Percentiles rank a stretch among this genome's conserved stretches.
Conservation (phyloP, 2,888 invertebrate species). For the Augiades crinisus region DNA sequence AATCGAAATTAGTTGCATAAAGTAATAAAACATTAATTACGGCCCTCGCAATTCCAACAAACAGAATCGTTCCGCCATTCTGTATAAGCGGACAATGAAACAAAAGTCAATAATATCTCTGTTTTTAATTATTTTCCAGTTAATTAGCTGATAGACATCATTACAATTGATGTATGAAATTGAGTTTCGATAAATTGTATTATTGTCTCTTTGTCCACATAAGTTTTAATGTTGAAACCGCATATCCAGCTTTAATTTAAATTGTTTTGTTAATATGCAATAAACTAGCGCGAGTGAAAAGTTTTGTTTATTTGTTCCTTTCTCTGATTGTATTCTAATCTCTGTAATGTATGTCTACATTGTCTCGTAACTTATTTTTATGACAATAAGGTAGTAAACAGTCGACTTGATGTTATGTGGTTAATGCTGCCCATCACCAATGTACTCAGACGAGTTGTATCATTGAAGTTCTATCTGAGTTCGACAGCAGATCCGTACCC, state of each 20-base stretch:
- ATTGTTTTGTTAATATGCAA: background rate
- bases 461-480: too few relatives aligned
- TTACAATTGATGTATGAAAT: background rate
- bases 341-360: too few relatives aligned
- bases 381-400: too few relatives aligned
- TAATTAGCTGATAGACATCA: background rate
- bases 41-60: background rate
- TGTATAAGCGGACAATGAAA: background rate
- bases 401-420: too few relatives aligned
- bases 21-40: constrained; percentile 7
- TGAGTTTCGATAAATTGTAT: background rate
- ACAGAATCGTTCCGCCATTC: background rate
- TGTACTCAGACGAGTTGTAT: too few relatives aligned
- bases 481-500: too few relatives aligned
- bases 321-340: too few relatives aligned
- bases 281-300: background rate
- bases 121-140: constrained; percentile 3
- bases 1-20: background rate
- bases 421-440: too few relatives aligned
- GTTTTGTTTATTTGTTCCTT: too few relatives aligned
- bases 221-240: background rate
- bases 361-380: too few relatives aligned
- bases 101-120: background rate
- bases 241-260: background rate
- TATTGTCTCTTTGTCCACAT: background rate